Evolutionary conservation across 2,888 invertebrate species (phyloP).

Genomic region (Zhuqinia jingwanae): DNA sequence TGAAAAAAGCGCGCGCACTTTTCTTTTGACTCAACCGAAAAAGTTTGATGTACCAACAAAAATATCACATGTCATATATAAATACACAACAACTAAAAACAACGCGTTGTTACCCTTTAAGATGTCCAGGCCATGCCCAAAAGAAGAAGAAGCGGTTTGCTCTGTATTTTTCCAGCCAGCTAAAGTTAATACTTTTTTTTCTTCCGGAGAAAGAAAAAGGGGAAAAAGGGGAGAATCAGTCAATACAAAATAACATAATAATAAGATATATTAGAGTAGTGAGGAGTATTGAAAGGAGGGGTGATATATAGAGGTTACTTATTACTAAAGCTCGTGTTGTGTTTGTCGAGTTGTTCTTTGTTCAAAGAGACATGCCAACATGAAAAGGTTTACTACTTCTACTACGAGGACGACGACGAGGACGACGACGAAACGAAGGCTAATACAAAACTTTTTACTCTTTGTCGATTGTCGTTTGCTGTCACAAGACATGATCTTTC

Average conservation of each 20-base stretch:
- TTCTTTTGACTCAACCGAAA: too few relatives aligned
- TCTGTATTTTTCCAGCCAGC: too few relatives aligned
- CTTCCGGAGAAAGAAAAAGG: not conserved
- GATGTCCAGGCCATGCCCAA: not conserved
- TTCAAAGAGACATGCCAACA: slow-evolving; percentile 26
- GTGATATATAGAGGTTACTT: too few relatives aligned
- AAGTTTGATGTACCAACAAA: slow-evolving; percentile 12
- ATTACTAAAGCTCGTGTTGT: too few relatives aligned
- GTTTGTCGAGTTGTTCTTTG: too few relatives aligned
- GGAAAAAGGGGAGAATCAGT: slow-evolving; percentile 30
- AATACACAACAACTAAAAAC: slow-evolving; percentile 33
- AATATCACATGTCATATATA: slow-evolving; percentile 18
- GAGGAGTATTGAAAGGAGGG: too few relatives aligned
- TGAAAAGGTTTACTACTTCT: slow-evolving; percentile 8
- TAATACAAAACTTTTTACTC: slow-evolving; percentile 44
- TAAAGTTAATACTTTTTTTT: not conserved
- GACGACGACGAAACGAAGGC: too few relatives aligned
- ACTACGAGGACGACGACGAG: too few relatives aligned
- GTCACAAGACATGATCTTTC: slow-evolving; percentile 40
- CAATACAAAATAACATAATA: slow-evolving; percentile 22
- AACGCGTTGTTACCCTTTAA: too few relatives aligned
- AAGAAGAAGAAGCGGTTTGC: not conserved
- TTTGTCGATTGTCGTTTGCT: slow-evolving; percentile 43
- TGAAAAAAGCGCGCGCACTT: too few relatives aligned
- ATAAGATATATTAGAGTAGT: too few relatives aligned